phyloP scores from a whole-genome alignment of 2,113 vertebrate genomes.

The Agelaius phoeniceus region DNA sequence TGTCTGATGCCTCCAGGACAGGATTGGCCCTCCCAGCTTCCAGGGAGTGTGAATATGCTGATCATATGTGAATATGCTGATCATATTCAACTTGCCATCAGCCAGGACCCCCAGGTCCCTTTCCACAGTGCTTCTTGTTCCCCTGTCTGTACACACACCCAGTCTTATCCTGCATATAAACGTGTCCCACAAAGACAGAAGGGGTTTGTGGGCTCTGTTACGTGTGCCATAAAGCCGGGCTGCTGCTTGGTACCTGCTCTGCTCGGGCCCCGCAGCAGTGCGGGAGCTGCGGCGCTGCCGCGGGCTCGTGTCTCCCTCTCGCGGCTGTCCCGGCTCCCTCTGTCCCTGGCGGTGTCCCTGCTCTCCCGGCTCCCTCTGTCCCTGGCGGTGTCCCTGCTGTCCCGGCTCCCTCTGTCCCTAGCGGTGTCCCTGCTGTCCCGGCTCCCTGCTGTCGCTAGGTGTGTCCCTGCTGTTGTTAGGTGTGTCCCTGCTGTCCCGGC shows the following conservation, averaged over 20 bases:
- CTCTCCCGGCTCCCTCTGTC: too few relatives aligned
- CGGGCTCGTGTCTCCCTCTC: slow-evolving; percentile 51
- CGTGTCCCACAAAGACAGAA: not conserved
- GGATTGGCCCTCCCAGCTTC: accelerated
- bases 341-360: not conserved
- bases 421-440: too few relatives aligned
- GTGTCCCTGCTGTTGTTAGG: not conserved
- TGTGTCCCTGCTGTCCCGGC: not conserved
- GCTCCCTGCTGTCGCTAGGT: accelerated
- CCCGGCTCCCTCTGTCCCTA: too few relatives aligned
- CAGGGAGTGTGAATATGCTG: not conserved
- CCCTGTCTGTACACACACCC: not conserved
- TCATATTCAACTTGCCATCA: not conserved
- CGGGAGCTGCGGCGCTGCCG: not conserved
- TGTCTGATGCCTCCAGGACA: not conserved
- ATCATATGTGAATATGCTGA: not conserved
- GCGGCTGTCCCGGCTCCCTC: not conserved
- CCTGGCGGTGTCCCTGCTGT: not conserved
- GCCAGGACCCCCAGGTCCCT: not conserved
- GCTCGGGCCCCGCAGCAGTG: not conserved
- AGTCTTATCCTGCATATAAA: not conserved
- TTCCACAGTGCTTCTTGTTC: not conserved
- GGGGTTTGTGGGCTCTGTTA: accelerated
- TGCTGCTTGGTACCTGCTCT: accelerated
- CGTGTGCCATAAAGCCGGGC: accelerated